Evolutionary conservation across 2,888 invertebrate genomes (phyloP), one percentile per base, ranked within the genome.

Genomic region (Entomobrya multifasciata): DNA sequence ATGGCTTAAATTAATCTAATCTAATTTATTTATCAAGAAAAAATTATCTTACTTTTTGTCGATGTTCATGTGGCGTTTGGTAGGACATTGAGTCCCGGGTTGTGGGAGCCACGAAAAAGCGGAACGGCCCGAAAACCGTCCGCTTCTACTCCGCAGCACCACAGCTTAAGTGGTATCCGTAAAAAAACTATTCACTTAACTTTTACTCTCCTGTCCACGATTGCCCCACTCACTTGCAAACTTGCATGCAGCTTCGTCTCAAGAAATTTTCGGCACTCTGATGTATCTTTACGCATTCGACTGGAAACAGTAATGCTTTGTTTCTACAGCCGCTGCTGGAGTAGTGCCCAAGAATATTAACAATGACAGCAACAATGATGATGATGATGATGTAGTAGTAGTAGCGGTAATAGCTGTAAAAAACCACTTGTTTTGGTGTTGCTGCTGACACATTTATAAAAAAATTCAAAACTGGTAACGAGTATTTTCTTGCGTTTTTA

Each of bases 81-180:
- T 88, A 91, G 91, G 90, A 91, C 91, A 91, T 91, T 91, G 90
- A 91, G 91, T 91, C 91, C 90, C 88, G 85, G 89, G 87, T 90
- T 89, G 91, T 90, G 90, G 90, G 90, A 90, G 90, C 90, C 90
- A 89, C 89, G 91, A 91, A 90, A 90, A 91, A 90, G 91, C 90
- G 90, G 90, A 90, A 90, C 90, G 91, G 91, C 89, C 60, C 83
- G 88, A 83, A 83, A 88, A 89, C 91, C 90, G 90, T 86, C 90
- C 91, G 91, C 91, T 91, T 90, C 89, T 90, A 89, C 88, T 91
- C 88, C 89, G 90, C 89, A 89, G 88, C 87, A 90, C 90, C 90
- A 90, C 90, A 91, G 89, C 89, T 90, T 89, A 84, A 88, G 89
- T 89, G 90, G 90, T 86, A 87, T 88, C 89, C 84, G 81, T 82